Conservation (phyloP, 2,888 invertebrate species). For the Laspeyria flexula region DNA sequence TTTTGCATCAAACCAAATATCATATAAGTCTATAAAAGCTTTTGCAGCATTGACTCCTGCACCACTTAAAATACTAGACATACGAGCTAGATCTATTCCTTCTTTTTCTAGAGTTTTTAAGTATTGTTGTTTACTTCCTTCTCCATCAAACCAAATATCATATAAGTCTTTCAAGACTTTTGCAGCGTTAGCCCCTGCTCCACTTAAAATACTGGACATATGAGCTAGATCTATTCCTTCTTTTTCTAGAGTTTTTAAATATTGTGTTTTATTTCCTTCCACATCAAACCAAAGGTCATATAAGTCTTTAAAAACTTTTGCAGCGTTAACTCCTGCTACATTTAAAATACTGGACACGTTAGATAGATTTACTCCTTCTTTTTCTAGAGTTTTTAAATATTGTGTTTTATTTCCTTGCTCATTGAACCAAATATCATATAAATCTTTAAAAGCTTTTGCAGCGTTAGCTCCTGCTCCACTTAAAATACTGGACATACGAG, state of each 20-base stretch:
- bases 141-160: slow-evolving; percentile 39
- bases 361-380: slow-evolving; percentile 23
- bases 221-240: slow-evolving; percentile 4
- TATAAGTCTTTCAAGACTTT: slow-evolving; percentile 25
- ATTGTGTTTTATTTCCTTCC: slow-evolving; percentile 29
- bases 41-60: slow-evolving; percentile 35
- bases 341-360: slow-evolving; percentile 44
- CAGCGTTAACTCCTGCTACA: slow-evolving; percentile 42
- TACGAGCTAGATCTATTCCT: slow-evolving; percentile 15
- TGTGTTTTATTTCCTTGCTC: no score
- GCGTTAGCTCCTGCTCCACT: slow-evolving; percentile 29
- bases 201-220: slow-evolving; percentile 43
- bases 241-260: slow-evolving; percentile 21
- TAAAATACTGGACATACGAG: slow-evolving; percentile 41
- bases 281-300: slow-evolving; percentile 48
- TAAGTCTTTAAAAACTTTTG: slow-evolving; percentile 48
- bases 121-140: slow-evolving; percentile 37
- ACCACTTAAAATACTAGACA: slow-evolving; percentile 23
- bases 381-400: slow-evolving; percentile 24
- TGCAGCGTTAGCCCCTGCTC: slow-evolving; percentile 41
- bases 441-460: not conserved
- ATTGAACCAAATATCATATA: no score
- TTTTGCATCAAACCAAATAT: slow-evolving; percentile 48
- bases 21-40: slow-evolving; percentile 18
- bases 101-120: slow-evolving; percentile 19